Conservation (phyloP, 1,140 invertebrate genomes). For the Aphis craccivora region DNA sequence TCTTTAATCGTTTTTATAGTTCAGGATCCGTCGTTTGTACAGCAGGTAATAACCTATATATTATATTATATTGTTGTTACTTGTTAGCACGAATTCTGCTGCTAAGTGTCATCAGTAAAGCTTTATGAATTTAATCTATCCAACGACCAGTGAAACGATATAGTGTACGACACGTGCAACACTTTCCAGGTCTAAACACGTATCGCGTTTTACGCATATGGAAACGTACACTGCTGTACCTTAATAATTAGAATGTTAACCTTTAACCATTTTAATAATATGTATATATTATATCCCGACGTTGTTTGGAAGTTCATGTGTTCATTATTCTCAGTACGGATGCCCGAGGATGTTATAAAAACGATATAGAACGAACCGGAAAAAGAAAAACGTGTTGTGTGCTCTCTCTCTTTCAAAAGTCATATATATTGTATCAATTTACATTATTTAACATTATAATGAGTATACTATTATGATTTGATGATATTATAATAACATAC, state of each 20-base stretch:
- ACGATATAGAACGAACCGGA: neutral
- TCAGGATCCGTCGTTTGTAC: neutral
- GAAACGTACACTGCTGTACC: neutral
- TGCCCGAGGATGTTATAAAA: neutral
- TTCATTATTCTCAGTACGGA: neutral
- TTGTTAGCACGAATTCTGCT: neutral
- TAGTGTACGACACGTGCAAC: neutral
- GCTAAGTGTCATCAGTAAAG: neutral
- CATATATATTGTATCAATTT: neutral
- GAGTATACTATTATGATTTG: constrained; percentile 10
- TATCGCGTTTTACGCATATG: neutral
- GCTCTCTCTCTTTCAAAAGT: neutral
- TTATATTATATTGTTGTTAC: neutral
- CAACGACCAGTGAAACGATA: neutral
- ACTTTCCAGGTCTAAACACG: neutral
- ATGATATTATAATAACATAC: neutral
- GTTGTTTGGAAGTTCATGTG: neutral
- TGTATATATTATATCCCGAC: neutral
- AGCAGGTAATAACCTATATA: neutral
- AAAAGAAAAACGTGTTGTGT: neutral
- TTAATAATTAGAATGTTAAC: constrained; percentile 2
- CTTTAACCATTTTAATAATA: neutral
- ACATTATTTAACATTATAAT: constrained; percentile 13
- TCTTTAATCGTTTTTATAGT: neutral
- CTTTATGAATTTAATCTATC: neutral